Evolutionary conservation across 2,113 vertebrate species (phyloP), one percentile per base, ranked within the genome.

Genomic region (Zapornia atra): DNA sequence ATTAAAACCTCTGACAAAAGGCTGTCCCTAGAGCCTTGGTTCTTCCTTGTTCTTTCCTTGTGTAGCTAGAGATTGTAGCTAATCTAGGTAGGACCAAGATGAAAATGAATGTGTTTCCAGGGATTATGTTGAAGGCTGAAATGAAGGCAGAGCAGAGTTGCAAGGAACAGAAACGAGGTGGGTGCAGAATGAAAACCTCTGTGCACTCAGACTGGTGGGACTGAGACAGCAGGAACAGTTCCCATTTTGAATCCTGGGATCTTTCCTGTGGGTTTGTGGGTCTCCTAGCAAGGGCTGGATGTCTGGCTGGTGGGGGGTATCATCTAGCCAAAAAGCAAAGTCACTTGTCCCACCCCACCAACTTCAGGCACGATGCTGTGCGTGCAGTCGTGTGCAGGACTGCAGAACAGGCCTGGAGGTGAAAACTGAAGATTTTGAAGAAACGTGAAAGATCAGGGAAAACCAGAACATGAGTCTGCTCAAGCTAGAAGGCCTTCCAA

Each of bases 1-100:
- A 85, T 76, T 64, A 85, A 96, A 95, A 85, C 24, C 20, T 69
- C 21, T 53, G 90, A 77, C 26, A 51, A 85, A 79, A 76, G 78
- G 26, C 48, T 72, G 44, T 69, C 70, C 69, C 57, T n/a, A 61
- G 70, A 93, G 75, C 66, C 53, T 76, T 42, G 38, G 28, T 33
- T 60, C 56, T 79, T 70, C 61, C 57, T 63, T 46, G 11, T 42
- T 60, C 77, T 87, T 78, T 57, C 42, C 53, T 44, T 50, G n/a
- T 56, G 78, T 38, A 87, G 84, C 34, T 51, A 24, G 83, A 90
- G 82, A 79, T 82, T 90, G 94, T 48, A 82, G 84, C 21, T 90
- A 68, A 94, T 76, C 48, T 82, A 51, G 63, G 40, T 9, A 79
- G 53, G 70, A 38, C 85, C 40, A 38, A 60, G 8, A 11, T 33